Percentiles rank a stretch among this genome's conserved stretches.
Evolutionary conservation across 2,888 invertebrate species (phyloP).

Genomic region (Lottia scabra): DNA sequence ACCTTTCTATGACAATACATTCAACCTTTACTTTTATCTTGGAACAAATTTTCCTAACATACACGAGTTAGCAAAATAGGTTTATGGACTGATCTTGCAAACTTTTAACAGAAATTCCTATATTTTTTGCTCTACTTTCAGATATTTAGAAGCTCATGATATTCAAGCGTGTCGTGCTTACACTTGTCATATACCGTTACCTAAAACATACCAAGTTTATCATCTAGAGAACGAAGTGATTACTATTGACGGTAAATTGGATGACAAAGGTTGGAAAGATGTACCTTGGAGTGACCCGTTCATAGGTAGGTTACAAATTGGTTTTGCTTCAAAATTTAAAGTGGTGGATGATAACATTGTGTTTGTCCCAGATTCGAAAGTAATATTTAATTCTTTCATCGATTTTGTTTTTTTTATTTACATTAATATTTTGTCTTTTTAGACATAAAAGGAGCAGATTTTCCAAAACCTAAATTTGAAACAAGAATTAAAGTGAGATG

Average conservation of each 20-base stretch:
- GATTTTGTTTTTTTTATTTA: no score
- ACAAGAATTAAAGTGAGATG: conserved; percentile 40
- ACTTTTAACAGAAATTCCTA: no score
- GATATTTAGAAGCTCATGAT: conserved; percentile 29
- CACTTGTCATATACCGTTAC: conserved; percentile 39
- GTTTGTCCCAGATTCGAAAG: no score
- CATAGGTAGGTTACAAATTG: conserved; percentile 30
- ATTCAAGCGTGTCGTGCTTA: conserved; percentile 34
- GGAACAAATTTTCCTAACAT: no score
- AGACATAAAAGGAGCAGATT: conserved; percentile 39
- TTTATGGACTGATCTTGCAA: no score
- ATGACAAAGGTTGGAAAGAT: conserved; percentile 52
- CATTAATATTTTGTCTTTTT: background rate
- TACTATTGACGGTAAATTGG: conserved; percentile 48
- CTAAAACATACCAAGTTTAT: conserved; percentile 48
- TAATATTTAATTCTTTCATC: no score
- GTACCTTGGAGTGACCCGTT: conserved; percentile 46
- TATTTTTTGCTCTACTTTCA: conserved; percentile 7
- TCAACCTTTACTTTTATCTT: no score
- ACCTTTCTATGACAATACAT: no score
- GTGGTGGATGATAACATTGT: no score
- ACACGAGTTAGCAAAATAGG: no score
- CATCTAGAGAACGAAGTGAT: conserved; percentile 41
- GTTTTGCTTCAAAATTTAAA: no score
- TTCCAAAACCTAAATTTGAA: conserved; percentile 31